These are phyloP conservation scores for Dufourea novaeangliae DNA, from an alignment of 1,140 invertebrate genomes.

Conservation along the genomic window DNA sequence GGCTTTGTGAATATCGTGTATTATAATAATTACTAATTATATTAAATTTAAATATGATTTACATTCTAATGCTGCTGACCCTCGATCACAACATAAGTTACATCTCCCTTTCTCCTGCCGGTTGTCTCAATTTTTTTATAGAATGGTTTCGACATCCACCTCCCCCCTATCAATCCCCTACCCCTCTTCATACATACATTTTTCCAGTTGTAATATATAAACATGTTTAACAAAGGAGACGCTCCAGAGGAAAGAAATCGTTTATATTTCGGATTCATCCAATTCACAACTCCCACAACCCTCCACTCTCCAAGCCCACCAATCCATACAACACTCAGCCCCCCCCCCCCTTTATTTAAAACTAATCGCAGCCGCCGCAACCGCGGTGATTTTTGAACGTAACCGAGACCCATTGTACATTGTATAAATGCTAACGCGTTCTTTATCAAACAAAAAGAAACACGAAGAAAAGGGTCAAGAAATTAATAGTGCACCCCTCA, in stretches of 20 bases:
- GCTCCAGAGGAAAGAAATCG: constrained; percentile 52
- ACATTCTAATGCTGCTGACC: constrained; percentile 74
- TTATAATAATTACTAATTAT: constrained; percentile 81
- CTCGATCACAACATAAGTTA: constrained; percentile 59
- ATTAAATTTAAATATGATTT: constrained; percentile 80
- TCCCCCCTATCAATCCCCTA: not conserved
- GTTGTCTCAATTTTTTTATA: too few species aligned
- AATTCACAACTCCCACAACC: constrained; percentile 2
- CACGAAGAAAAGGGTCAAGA: constrained; percentile 57
- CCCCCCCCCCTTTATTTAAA: constrained; percentile 10
- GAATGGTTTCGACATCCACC: not conserved
- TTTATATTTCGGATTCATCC: constrained; percentile 43
- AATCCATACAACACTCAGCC: not conserved
- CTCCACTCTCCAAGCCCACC: not conserved
- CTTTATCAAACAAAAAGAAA: constrained; percentile 39
- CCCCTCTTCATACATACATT: constrained; percentile 16
- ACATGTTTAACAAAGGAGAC: constrained; percentile 60
- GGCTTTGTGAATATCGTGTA: constrained; percentile 81
- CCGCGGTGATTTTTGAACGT: constrained; percentile 74
- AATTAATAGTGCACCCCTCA: constrained; percentile 70
- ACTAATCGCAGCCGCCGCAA: constrained; percentile 65
- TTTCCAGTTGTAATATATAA: constrained; percentile 68
- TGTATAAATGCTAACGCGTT: constrained; percentile 78
- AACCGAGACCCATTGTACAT: constrained; percentile 78
- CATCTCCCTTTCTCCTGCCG: constrained; percentile 25